A percentile compares a stretch with the other conserved stretches of the same genome.
phyloP scores from a whole-genome alignment of 2,113 vertebrate genomes.

The Phyllostomus hastatus region DNA sequence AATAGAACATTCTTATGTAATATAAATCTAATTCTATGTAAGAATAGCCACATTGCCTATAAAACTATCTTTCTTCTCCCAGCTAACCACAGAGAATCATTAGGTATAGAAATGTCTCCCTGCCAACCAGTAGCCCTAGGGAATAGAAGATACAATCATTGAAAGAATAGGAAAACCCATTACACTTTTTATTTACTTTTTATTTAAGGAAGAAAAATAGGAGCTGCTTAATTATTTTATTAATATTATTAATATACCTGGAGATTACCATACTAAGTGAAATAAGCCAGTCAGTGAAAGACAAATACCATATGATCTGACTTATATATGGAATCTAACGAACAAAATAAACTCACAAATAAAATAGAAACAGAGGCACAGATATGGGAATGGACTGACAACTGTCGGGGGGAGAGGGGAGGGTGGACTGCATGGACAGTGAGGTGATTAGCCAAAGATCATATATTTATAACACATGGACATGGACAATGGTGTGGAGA shows the following conservation, averaged over 20 bases:
- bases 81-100: not conserved
- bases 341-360: too few species aligned
- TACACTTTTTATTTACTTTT: conserved; percentile 19
- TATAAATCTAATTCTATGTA: not conserved
- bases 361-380: too few species aligned
- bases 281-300: too few species aligned
- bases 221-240: conserved; percentile 4
- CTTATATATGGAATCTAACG: too few species aligned
- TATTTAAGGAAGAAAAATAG: conserved; percentile 36
- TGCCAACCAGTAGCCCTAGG: not conserved
- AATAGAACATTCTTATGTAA: not conserved
- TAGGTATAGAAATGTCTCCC: not conserved
- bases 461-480: too few species aligned
- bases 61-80: not conserved
- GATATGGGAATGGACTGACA: too few species aligned
- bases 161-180: conserved; percentile 16
- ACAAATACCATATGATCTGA: too few species aligned
- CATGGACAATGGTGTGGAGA: too few species aligned
- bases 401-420: too few species aligned
- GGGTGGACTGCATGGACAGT: too few species aligned
- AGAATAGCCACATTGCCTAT: not conserved
- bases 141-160: conserved; percentile 30
- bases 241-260: conserved; percentile 26
- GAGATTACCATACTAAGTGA: too few species aligned
- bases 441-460: too few species aligned